Evolutionary conservation across 2,888 invertebrate genomes (phyloP).

Genomic region (Atethmia centrago): DNA sequence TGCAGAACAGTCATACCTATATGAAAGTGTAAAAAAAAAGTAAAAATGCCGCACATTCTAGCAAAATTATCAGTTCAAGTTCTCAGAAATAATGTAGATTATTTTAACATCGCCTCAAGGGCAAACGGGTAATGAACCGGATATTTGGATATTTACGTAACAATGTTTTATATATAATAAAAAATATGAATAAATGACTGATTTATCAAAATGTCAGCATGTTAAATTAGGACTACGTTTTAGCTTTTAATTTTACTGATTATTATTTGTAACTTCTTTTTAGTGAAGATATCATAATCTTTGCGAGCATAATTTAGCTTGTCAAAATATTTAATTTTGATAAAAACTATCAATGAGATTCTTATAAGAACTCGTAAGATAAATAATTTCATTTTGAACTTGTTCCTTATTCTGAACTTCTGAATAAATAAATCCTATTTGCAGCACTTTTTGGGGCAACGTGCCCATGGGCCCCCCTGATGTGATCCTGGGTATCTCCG

Average conservation of each 20-base stretch:
- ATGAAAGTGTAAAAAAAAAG: conserved; percentile 4
- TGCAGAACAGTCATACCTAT: not conserved
- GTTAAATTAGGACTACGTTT: not conserved
- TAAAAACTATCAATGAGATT: conserved; percentile 2
- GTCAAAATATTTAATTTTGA: not conserved
- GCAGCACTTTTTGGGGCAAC: conserved; percentile 95
- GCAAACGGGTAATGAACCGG: conserved; percentile 83
- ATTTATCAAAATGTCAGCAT: not conserved
- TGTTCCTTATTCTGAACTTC: not conserved
- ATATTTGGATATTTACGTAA: conserved; percentile 81
- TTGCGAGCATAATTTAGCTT: too few relatives aligned
- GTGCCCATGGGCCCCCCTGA: conserved; percentile 99
- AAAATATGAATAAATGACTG: not conserved
- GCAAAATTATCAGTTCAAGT: conserved; percentile 81
- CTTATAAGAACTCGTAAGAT: not conserved
- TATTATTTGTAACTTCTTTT: not conserved
- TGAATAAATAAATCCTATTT: conserved; percentile 49
- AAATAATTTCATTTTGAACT: not conserved
- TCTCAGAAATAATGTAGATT: conserved; percentile 80
- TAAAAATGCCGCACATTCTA: conserved; percentile 76
- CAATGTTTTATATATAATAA: conserved; percentile 32
- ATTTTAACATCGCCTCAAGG: conserved; percentile 72
- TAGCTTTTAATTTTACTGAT: not conserved
- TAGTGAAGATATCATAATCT: not conserved
- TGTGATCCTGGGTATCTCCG: conserved; percentile 99